Base-by-base conservation (phyloP, 2,113 vertebrate species). In the Poeciliopsis occidentalis region DNA sequence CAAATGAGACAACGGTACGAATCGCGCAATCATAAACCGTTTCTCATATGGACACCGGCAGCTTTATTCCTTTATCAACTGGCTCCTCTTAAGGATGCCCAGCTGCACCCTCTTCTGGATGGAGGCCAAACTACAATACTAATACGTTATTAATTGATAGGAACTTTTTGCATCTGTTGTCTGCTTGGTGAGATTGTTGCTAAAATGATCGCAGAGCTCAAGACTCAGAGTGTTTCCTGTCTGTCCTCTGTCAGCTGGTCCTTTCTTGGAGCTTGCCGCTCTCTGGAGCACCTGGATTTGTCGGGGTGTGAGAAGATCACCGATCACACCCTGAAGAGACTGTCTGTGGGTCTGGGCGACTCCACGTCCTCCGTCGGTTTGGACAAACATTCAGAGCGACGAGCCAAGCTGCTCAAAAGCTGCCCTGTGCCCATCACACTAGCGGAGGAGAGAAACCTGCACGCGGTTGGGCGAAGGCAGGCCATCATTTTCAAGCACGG, bases 291-390 rank as follows among this genome's bases (percentile, higher is more conserved):
- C 75, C 93, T 99, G 83, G 98, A 99, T 92, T 87, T 99, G 65
- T 99, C 98, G 0, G 98, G 98, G 5, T 99, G 98, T 86, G 98
- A 98, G 73, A 97, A 97, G 88, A 96, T 99, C 79, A 97, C 96
- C 0, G 96, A 99, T 82, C 77, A 93, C 87, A 95, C 97, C 39
- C 73, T 98, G 73, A 96, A 96, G 87, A 97, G 94, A 75, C 92
- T 99, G 65, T 96, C 98, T 2, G 74, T 95, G 70, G 97, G 96
- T 1, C 89, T 99, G 71, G 98, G 97, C 1, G 91, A 97, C 82
- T 88, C 95, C 69, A 86, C 88, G 0, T 60, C 92, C 44, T 88
- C 92, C 69, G 75, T 80, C 3, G 47, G 79, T 63, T 70, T 37
- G 5, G 88, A 86, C 51, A 80, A 80, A 44, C 60, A 44, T 31